Evolutionary conservation across 1,140 invertebrate species (phyloP).

Genomic region (Megathymus violae): DNA sequence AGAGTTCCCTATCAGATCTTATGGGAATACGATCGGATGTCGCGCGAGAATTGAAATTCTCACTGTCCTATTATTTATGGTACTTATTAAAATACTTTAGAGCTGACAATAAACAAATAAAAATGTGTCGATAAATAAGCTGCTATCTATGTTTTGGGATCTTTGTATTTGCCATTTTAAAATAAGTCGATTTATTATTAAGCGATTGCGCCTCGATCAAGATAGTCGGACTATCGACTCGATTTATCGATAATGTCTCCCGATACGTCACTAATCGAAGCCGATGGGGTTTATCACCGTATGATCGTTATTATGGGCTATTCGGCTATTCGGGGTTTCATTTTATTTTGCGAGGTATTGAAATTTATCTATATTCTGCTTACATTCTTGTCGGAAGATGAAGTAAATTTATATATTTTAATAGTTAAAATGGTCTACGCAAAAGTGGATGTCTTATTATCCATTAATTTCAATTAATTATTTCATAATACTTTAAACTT

Average conservation of each 20-base stretch:
- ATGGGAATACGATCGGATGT: neutral
- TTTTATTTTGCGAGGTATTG: slow-evolving; percentile 60
- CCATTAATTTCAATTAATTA: no score
- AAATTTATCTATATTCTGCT: slow-evolving; percentile 36
- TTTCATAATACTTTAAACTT: no score
- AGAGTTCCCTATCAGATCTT: no score
- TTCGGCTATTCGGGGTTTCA: no score
- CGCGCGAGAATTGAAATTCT: neutral
- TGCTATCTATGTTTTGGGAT: slow-evolving; percentile 32
- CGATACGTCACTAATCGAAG: slow-evolving; percentile 72
- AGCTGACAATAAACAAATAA: slow-evolving; percentile 29
- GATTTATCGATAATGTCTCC: slow-evolving; percentile 69
- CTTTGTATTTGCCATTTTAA: slow-evolving; percentile 36
- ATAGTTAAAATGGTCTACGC: slow-evolving; percentile 7
- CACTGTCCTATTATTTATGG: slow-evolving; percentile 42
- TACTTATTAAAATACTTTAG: slow-evolving; percentile 35
- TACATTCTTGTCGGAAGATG: slow-evolving; percentile 1
- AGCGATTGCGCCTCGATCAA: slow-evolving; percentile 51
- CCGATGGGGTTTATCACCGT: slow-evolving; percentile 66
- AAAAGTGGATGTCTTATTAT: no score
- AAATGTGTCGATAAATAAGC: slow-evolving; percentile 39
- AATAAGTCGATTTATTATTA: slow-evolving; percentile 42
- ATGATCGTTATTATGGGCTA: slow-evolving; percentile 68
- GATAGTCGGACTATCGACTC: slow-evolving; percentile 64
- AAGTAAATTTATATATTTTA: neutral